Evolutionary conservation across 2,113 vertebrate species (phyloP), one percentile per base, ranked within the genome.

Genomic region (Vulpes lagopus): DNA sequence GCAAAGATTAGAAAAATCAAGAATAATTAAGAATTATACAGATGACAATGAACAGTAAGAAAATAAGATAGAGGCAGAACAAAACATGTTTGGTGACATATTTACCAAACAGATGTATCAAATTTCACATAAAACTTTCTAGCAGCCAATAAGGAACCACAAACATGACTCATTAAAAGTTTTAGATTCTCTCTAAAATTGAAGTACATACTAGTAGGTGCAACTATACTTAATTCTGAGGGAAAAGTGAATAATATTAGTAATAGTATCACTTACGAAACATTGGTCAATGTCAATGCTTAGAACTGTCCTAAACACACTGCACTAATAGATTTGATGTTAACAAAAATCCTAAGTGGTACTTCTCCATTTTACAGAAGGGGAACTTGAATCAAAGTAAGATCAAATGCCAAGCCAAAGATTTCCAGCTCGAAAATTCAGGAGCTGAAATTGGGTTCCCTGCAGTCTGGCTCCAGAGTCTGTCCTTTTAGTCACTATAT

Each of bases 1-100:
- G 15, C 10, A 80, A 74, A 97, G 49, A 89, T 82, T 89, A 76
- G 62, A 93, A 64, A 83, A 86, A 79, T 94, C 12, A 78, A 94
- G 57, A 96, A 85, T 69, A 84, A 92, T 49, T 85, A 67, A 51
- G 80, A 84, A 60, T 73, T 78, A 90, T 43, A 65, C 8, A 96
- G 7, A 89, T 15, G 32, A 64, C 78, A 91, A 79, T 69, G 38
- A 83, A 62, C 20, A 20, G 5, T 81, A 79, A 22, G 81, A 55
- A 93, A 86, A 89, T 32, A 95, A 86, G 19, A 35, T 10, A 11
- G n/a, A 81, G 57, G 35, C 49, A 62, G 4, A 43, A 59, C 15
- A 91, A 53, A 73, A 83, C 79, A 76, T 8, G 1, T n/a, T 69
- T 19, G 35, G 15, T 64, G 73, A 84, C 30, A n/a, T 9, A 43